Base-by-base conservation (phyloP, 2,888 invertebrate genomes). In the Ichneumoninae sp. region DNA sequence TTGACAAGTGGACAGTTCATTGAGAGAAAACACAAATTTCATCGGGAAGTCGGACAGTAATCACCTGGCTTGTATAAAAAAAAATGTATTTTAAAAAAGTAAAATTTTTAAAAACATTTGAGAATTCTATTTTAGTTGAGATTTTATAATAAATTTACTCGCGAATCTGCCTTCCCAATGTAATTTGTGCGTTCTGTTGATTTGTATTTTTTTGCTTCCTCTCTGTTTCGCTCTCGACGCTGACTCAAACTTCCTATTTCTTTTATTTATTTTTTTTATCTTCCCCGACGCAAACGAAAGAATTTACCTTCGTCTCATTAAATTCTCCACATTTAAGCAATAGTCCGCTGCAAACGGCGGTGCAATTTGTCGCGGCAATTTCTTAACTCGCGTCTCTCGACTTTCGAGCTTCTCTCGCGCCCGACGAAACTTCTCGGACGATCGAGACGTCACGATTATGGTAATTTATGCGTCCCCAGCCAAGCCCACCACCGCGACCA, bases 391-490 rank as follows among this genome's bases (percentile, higher is more conserved):
- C 33, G 47, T 30, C 30, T 57, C 36, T 33, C 54, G 33, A 52
- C 66, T 52, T 36, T 30, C 40, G 50, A 57, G 54, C 57, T 57
- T 63, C 71, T 1, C 40, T 30, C 57, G 57, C 57, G 26, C 26
- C 2, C 52, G 13, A 60, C 36, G 22, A 71, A 66, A 60, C 66
- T 50, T 65, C 57, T 52, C 71, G n/a, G 52, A 40, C 69, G 36
- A 78, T 78, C 69, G 44, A 78, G 70, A 78, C 78, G 74, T 81
- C 86, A 75, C 77, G 84, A 87, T 87, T 87, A 87, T 85, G 87
- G 60, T 87, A 87, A 87, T 87, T 87, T 85, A 87, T 85, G 83
- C 85, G 70, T 81, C 66, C 10, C 54, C 83, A 68, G 50, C 65
- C 76, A 54, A 36, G 4, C 26, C 19, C 33, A 52, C 52, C n/a